Evolutionary conservation across 37 sponge, comb jelly and placozoan species (phyloP).

Genomic region (Geodia barretti): DNA sequence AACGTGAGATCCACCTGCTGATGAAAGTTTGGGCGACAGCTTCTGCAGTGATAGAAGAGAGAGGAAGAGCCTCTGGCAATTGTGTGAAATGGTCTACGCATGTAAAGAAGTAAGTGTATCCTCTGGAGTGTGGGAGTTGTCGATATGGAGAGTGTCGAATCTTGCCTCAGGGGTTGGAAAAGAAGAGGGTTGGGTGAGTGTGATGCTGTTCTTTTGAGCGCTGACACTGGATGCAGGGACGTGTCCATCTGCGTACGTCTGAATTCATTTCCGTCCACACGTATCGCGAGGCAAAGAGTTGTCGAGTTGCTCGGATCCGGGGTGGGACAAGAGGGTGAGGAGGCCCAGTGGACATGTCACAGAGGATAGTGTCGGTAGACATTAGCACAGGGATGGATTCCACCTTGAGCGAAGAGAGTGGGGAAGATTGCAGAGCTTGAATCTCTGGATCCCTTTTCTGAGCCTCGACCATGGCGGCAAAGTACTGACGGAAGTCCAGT

Average conservation of each 20-base stretch:
- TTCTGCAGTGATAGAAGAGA: no score
- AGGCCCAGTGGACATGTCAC: slow-evolving; percentile 47
- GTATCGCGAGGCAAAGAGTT: slow-evolving; percentile 32
- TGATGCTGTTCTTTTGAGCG: slow-evolving; percentile 39
- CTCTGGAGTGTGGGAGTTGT: slow-evolving; percentile 15
- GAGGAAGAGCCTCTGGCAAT: no score
- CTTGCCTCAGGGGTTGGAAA: slow-evolving; percentile 30
- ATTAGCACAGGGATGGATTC: slow-evolving; percentile 12
- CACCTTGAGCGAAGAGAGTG: background rate
- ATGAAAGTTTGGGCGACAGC: no score
- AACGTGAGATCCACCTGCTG: no score
- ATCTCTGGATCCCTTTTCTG: slow-evolving; percentile 22
- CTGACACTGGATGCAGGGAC: slow-evolving; percentile 38
- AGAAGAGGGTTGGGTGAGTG: slow-evolving; percentile 11
- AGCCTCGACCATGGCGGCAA: slow-evolving; percentile 30
- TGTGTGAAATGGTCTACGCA: no score
- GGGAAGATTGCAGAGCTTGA: background rate
- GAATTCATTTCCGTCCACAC: slow-evolving; percentile 54
- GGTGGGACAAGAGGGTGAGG: slow-evolving; percentile 43
- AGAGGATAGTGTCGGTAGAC: slow-evolving; percentile 6
- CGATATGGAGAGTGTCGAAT: slow-evolving; percentile 43
- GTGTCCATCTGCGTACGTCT: slow-evolving; percentile 41
- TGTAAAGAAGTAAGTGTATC: no score
- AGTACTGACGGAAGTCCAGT: background rate
- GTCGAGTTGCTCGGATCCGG: slow-evolving; percentile 44